Evolutionary conservation across 2,797 vertebrate species (phyloP), one percentile per base, ranked within the genome.

Genomic region (Malurus splendens): DNA sequence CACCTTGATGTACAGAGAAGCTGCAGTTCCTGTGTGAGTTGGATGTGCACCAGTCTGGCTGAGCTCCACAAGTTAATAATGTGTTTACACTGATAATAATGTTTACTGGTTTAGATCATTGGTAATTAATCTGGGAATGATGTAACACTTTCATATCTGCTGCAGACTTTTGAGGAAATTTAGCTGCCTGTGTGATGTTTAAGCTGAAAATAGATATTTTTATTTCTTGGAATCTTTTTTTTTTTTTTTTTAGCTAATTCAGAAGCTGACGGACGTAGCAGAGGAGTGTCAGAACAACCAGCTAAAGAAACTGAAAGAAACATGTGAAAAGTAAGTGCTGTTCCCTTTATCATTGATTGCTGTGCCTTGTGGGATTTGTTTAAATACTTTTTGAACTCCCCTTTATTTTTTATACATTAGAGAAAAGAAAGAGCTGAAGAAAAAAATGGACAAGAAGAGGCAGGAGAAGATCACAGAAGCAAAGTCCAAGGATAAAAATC

Each of bases 371-470:
- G 33, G 33, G 14, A 17, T 79, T 81, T 76, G 36, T 82, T 62
- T 41, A 32, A 36, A 11, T 73, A 22, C 4, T 30, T 80, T 80
- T 61, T 87, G 67, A 89, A 68, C 22, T 77, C 27, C 12, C 23
- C 47, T 71, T 93, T 89, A 6, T 48, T 77, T 91, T 60, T 82
- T 87, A 51, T 83, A 65, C 75, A 85, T 95, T 52, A 99, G 99
- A 96, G 99, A 99, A 95, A 99, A 99, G 96, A 99, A 99, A 85
- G 99, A 99, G 36, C 85, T 99, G 47, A 99, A 99, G 96, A 99
- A 99, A 96, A 99, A 98, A 95, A 99, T 99, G 99, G 99, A 99
- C 95, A 99, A 98, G 94, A 99, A 98, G 91, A 97, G 99, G 44
- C 99, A 99, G 93, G 99, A 99, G 95, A 99, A 98, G 96, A 98